Conservation (phyloP, 1,140 invertebrate genomes). For the Heliconius hewitsoni region DNA sequence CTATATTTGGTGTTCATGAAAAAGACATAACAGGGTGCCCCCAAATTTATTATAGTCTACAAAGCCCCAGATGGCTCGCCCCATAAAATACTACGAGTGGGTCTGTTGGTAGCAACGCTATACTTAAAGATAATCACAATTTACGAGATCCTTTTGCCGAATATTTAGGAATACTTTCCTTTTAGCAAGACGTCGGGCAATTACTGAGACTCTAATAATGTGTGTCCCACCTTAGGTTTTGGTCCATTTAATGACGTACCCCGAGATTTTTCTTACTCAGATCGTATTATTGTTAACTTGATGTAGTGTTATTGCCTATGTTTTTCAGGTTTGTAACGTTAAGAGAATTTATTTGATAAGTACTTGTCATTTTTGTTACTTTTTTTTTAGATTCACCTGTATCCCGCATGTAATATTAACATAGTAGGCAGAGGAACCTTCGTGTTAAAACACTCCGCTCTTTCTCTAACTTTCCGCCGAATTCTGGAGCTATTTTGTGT, state of each 20-base stretch:
- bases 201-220: conserved; percentile 62
- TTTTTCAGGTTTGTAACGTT: neutral
- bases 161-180: conserved; percentile 62
- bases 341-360: neutral
- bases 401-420: no score
- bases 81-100: conserved; percentile 76
- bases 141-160: conserved; percentile 64
- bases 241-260: conserved; percentile 32
- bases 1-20: conserved; percentile 54
- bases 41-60: conserved; percentile 72
- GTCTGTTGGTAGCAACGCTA: conserved; percentile 62
- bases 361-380: no score
- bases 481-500: no score
- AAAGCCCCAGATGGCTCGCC: conserved; percentile 73
- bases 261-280: conserved; percentile 29
- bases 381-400: no score
- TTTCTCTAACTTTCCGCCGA: no score
- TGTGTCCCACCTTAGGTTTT: conserved; percentile 36
- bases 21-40: conserved; percentile 70
- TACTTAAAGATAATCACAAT: conserved; percentile 74
- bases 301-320: conserved; percentile 16
- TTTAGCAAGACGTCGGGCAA: conserved; percentile 56
- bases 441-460: no score
- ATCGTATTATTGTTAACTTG: conserved; percentile 18
- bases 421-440: no score